phyloP scores from a whole-genome alignment of 2,113 vertebrate species.

The Dermatemys mawii region DNA sequence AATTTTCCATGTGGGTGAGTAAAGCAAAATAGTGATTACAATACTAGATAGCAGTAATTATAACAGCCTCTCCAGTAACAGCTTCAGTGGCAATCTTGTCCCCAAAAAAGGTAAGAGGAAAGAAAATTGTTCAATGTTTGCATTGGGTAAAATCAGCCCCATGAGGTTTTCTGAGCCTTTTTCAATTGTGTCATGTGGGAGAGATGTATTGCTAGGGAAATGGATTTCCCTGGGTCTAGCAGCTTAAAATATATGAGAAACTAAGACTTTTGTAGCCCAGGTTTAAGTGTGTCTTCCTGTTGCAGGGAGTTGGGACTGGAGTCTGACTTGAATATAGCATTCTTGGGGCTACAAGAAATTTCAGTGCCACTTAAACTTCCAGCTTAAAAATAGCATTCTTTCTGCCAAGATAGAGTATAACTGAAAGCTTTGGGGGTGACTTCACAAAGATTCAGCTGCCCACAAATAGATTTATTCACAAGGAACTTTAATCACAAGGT shows the following conservation, averaged over 20 bases:
- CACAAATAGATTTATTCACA: neutral
- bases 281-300: neutral
- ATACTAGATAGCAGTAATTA: conserved; percentile 17
- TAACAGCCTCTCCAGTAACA: neutral
- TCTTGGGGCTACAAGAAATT: neutral
- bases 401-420: neutral
- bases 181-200: neutral
- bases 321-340: neutral
- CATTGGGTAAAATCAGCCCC: too few relatives aligned
- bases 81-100: neutral
- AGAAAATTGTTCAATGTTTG: neutral
- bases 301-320: neutral
- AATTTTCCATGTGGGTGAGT: conserved; percentile 21
- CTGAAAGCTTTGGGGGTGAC: neutral
- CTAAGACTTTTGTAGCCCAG: neutral
- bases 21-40: conserved; percentile 39
- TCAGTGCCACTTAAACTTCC: neutral
- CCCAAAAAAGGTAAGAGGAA: neutral
- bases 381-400: neutral
- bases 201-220: neutral
- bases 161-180: neutral
- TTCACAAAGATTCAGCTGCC: neutral
- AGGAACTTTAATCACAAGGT: neutral
- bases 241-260: neutral
- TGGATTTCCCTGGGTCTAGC: neutral